phyloP scores from a whole-genome alignment of 2,888 invertebrate genomes.

The Phaonia tiefii region DNA sequence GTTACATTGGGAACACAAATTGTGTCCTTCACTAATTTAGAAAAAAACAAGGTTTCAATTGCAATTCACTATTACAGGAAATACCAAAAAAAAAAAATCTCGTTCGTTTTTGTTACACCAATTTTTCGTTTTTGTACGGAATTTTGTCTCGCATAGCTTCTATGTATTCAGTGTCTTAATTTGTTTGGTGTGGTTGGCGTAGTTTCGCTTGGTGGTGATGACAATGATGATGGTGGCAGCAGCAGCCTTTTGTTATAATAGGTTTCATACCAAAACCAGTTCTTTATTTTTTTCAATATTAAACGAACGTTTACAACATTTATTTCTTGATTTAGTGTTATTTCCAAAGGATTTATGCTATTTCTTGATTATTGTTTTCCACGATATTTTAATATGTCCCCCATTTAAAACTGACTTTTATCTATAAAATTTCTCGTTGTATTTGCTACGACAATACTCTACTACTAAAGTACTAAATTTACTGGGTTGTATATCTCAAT shows the following conservation, averaged over 20 bases:
- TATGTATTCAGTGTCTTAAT: no score
- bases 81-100: no score
- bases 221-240: background rate
- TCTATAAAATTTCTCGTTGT: conserved; percentile 28
- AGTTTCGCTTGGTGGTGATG: background rate
- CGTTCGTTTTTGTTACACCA: background rate
- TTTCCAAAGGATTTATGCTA: background rate
- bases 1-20: background rate
- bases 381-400: conserved; percentile 2
- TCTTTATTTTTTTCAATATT: no score
- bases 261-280: no score
- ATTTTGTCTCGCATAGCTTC: no score
- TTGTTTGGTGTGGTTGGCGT: conserved; percentile 6
- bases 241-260: background rate
- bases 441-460: background rate
- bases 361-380: conserved; percentile 1
- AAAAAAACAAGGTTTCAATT: background rate
- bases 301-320: no score
- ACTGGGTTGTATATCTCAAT: no score
- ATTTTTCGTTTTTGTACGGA: conserved; percentile 9
- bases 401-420: background rate
- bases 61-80: background rate
- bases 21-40: background rate
- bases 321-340: no score
- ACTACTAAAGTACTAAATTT: no score